Evolutionary conservation across 1,140 invertebrate species (phyloP), one percentile per base, ranked within the genome.

Genomic region (Melitaea cinxia): DNA sequence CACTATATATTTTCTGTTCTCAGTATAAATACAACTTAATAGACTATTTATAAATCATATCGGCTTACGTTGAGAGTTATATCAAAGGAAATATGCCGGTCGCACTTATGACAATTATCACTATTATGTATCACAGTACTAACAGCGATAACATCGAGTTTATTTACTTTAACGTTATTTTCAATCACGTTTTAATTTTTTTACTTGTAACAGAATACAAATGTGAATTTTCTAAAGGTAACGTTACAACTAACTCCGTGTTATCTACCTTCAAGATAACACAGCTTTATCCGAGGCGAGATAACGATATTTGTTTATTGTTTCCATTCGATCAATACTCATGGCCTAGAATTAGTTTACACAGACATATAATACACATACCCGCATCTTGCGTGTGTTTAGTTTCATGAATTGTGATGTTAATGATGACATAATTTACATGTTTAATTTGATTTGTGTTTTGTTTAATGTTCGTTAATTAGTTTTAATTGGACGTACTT

Each of bases 251-350:
- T 73, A 73, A 77, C 57, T 63, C n/a, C 56, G 26, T 61, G 54
- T 78, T 82, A 84, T 86, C 79, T 82, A 65, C 58, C 64, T 68
- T 71, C 56, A 69, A 82, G 82, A 84, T 85, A 85, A 79, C 72
- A 62, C 71, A 64, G 69, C 71, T 82, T 77, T 82, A 81, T 81
- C 78, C 76, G 60, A 47, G 15, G 63, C 35, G 45, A 77, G 84
- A 88, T 88, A 88, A 88, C 78, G 62, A 73, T 73, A 78, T 81
- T 78, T 84, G 77, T 84, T 79, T 74, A 71, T 77, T 73, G 53
- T 66, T 70, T 70, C 75, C 70, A 80, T 82, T 77, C 79, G 73
- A 86, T 83, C 75, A 73, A 66, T 77, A 72, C 53, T 68, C 64
- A 50, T 78, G 81, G 59, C 79, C 84, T 85, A 87, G 75, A 82